phyloP scores from a whole-genome alignment of 2,797 vertebrate species.

The Meda fulgida region DNA sequence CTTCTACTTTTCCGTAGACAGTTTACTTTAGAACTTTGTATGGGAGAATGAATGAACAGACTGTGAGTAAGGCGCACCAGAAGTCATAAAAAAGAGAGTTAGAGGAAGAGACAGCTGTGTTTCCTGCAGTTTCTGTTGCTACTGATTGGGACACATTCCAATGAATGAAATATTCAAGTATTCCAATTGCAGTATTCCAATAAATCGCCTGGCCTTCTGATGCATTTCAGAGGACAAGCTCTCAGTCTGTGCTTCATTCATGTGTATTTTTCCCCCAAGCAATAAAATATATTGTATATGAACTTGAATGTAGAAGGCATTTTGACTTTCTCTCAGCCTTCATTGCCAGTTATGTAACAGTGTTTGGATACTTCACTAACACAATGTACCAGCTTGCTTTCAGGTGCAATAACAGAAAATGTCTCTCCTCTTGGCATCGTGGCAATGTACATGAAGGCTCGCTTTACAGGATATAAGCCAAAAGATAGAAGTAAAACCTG shows the following conservation, averaged over 20 bases:
- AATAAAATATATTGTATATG: slow-evolving; percentile 45
- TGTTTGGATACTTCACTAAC: slow-evolving; percentile 40
- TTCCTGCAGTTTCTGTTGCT: slow-evolving; percentile 48
- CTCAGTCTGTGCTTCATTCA: slow-evolving; percentile 43
- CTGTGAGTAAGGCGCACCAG: slow-evolving; percentile 24
- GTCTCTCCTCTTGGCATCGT: slow-evolving; percentile 17
- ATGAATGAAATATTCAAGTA: too few species aligned
- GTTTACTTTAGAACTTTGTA: slow-evolving; percentile 8
- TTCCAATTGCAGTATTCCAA: too few species aligned
- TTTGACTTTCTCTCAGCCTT: background rate
- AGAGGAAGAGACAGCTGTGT: background rate
- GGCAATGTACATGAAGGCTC: background rate
- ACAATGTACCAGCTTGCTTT: slow-evolving; percentile 30
- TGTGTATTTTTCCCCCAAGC: slow-evolving; percentile 48
- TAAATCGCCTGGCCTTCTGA: slow-evolving; percentile 64
- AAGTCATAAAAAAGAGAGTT: background rate
- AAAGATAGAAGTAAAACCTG: background rate
- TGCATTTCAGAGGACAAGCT: slow-evolving; percentile 49
- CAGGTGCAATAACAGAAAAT: background rate
- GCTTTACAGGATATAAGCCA: background rate
- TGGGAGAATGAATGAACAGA: slow-evolving; percentile 39
- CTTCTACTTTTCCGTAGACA: slow-evolving; percentile 19
- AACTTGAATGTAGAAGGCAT: slow-evolving; percentile 35
- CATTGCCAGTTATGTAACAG: slow-evolving; percentile 59
- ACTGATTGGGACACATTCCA: slow-evolving; percentile 59